Percentiles rank a stretch among this genome's conserved stretches.
Evolutionary conservation across 2,113 vertebrate species (phyloP).

Genomic region (Cochlearius cochlearius): DNA sequence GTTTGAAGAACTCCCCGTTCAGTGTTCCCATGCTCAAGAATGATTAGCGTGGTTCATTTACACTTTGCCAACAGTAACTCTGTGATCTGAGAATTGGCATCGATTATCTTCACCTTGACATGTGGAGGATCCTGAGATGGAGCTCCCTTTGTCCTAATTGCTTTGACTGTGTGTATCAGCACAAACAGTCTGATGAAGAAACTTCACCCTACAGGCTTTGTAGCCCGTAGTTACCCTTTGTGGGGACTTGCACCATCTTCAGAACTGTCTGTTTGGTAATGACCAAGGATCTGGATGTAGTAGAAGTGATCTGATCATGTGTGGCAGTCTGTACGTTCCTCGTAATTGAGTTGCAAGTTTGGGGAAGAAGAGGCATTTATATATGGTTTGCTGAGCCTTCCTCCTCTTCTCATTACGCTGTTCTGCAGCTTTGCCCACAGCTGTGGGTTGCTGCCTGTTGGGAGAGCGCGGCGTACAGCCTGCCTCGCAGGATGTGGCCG

Average conservation of each 20-base stretch:
- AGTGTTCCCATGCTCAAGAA: neutral
- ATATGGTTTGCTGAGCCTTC: neutral
- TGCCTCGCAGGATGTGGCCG: neutral
- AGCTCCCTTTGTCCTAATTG: constrained; percentile 14
- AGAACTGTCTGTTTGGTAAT: neutral
- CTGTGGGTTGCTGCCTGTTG: neutral
- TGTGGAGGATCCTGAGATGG: constrained; percentile 19
- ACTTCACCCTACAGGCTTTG: neutral
- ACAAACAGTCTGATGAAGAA: constrained; percentile 28
- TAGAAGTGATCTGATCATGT: neutral
- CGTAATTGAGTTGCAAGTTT: neutral
- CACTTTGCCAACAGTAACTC: constrained; percentile 54
- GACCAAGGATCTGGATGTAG: neutral
- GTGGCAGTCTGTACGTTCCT: neutral
- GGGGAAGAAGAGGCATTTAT: neutral
- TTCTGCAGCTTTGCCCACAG: neutral
- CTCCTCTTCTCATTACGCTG: neutral
- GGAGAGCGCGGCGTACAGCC: neutral
- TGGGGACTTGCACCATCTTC: neutral
- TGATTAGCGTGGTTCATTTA: constrained; percentile 23
- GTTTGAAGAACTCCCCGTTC: neutral
- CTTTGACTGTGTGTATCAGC: neutral
- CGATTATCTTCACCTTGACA: constrained; percentile 26
- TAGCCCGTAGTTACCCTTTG: neutral
- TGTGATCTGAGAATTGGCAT: constrained; percentile 30